Conservation (phyloP, 2,113 vertebrate species). For the Sus scrofa region T2T-Sscrofa CM000830.6:32891001-32891500, state of each 20-base stretch:
- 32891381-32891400: slow-evolving; percentile 31
- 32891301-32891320: slow-evolving; percentile 17
- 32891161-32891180: too few species aligned
- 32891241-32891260: background rate
- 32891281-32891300: background rate
- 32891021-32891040: too few species aligned
- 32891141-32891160: too few species aligned
- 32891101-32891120: too few species aligned
- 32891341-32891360: slow-evolving; percentile 7
- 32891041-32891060: too few species aligned
- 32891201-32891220: too few species aligned
- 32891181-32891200: too few species aligned
- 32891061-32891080: too few species aligned
- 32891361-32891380: slow-evolving; percentile 33
- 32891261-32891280: background rate
- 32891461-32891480: slow-evolving; percentile 9
- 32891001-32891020: background rate
- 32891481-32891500: background rate
- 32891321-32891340: slow-evolving; percentile 10
- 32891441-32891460: slow-evolving; percentile 30
- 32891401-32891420: background rate
- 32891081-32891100: too few species aligned
- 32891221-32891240: too few species aligned
- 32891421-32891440: slow-evolving; percentile 41
- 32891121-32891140: too few species aligned